These are phyloP conservation scores for Eupithecia vulgata DNA, from an alignment of 2,888 invertebrate species.

Conservation along the genomic window DNA sequence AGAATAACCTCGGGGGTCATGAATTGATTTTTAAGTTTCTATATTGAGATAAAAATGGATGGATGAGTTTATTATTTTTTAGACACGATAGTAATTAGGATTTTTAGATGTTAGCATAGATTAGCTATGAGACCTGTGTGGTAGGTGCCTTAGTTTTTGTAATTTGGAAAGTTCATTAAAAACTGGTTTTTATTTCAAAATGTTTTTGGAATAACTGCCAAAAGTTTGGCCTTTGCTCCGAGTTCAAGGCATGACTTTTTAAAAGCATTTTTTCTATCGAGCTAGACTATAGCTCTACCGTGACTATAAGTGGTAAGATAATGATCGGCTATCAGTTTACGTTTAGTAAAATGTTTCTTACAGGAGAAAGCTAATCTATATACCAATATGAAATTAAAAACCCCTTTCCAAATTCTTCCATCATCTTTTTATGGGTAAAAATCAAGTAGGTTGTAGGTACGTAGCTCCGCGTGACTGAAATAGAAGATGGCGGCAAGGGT, in stretches of 20 bases:
- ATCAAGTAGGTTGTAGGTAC: conserved; percentile 21
- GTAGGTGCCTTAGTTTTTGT: conserved; percentile 6
- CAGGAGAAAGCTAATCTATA: not conserved
- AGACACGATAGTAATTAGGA: conserved; percentile 27
- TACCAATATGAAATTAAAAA: not conserved
- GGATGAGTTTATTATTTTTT: conserved; percentile 26
- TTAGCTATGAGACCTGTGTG: not conserved
- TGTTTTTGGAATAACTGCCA: not conserved
- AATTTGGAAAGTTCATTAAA: not conserved
- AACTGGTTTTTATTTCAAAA: not conserved
- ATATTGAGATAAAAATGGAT: conserved; percentile 53
- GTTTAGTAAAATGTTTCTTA: not conserved
- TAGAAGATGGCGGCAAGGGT: conserved; percentile 55
- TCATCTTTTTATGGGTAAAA: not conserved
- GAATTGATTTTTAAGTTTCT: conserved; percentile 80
- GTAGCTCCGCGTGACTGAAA: conserved; percentile 34
- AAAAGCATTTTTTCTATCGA: not conserved
- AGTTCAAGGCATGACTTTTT: not conserved
- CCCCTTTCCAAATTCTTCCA: not conserved
- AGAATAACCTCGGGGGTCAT: conserved; percentile 70
- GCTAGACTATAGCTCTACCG: not conserved
- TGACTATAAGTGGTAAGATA: too few relatives aligned
- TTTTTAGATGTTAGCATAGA: conserved; percentile 15
- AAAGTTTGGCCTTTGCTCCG: not conserved
- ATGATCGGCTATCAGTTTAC: not conserved